Evolutionary conservation across 2,888 invertebrate genomes (phyloP).

Genomic region (Tachina lurida): DNA sequence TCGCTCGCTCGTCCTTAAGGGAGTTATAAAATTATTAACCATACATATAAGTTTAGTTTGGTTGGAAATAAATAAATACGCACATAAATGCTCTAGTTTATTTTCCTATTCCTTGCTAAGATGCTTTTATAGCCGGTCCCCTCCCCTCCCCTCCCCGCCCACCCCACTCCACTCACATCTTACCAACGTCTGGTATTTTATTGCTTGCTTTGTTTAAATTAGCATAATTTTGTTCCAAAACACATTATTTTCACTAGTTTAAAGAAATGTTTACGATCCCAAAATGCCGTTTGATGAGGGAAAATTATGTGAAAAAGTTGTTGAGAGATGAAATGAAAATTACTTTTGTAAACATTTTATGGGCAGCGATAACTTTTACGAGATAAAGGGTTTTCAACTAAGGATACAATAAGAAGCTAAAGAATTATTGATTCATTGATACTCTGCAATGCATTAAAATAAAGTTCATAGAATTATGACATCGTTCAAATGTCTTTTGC

Average conservation of each 20-base stretch:
- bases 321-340: background rate
- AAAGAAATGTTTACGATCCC: constrained; percentile 2
- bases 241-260: constrained; percentile 50
- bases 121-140: background rate
- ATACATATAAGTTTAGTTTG: constrained; percentile 38
- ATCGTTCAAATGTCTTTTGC: too few species aligned
- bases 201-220: constrained; percentile 36
- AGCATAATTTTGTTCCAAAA: constrained; percentile 60
- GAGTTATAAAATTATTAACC: constrained; percentile 68
- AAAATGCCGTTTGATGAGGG: constrained; percentile 2
- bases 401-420: too few species aligned
- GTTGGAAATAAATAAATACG: constrained; percentile 7
- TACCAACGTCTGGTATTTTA: background rate
- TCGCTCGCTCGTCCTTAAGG: constrained; percentile 28
- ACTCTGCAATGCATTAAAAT: too few species aligned
- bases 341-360: too few species aligned
- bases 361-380: too few species aligned
- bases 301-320: constrained; percentile 5
- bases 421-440: too few species aligned
- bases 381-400: too few species aligned
- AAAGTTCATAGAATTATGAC: too few species aligned
- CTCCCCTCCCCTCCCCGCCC: background rate
- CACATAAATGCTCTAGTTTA: constrained; percentile 7
- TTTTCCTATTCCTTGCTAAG: background rate
- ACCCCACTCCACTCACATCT: too few species aligned